Percentiles rank a stretch among this genome's conserved stretches.
Evolutionary conservation across 2,113 vertebrate species (phyloP).

Genomic region (Eclectus roratus): DNA sequence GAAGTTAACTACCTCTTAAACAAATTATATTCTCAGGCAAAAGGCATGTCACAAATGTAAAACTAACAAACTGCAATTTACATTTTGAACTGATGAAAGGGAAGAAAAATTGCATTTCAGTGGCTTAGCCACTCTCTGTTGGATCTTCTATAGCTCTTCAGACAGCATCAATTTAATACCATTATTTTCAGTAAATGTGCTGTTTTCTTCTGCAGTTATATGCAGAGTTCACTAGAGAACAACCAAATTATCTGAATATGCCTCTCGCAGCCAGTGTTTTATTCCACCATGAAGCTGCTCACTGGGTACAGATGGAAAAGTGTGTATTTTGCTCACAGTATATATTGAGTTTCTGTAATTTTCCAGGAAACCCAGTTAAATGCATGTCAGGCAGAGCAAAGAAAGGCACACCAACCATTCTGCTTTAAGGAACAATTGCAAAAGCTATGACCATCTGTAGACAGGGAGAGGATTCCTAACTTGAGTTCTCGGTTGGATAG

Average conservation of each 20-base stretch:
- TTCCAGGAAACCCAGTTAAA: background rate
- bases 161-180: background rate
- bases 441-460: background rate
- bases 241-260: background rate
- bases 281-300: background rate
- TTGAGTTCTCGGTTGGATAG: background rate
- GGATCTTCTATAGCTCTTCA: background rate
- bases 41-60: background rate
- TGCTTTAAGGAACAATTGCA: background rate
- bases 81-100: background rate
- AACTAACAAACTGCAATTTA: background rate
- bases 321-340: background rate
- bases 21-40: background rate
- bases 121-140: background rate
- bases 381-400: background rate
- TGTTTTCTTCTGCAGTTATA: background rate
- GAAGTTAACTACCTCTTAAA: background rate
- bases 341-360: background rate
- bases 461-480: background rate
- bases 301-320: background rate
- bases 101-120: background rate
- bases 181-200: slow-evolving; percentile 3
- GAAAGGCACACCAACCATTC: background rate
- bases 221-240: background rate
- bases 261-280: background rate